Evolutionary conservation across 2,888 invertebrate genomes (phyloP).

Genomic region (Trachelus stipa): DNA sequence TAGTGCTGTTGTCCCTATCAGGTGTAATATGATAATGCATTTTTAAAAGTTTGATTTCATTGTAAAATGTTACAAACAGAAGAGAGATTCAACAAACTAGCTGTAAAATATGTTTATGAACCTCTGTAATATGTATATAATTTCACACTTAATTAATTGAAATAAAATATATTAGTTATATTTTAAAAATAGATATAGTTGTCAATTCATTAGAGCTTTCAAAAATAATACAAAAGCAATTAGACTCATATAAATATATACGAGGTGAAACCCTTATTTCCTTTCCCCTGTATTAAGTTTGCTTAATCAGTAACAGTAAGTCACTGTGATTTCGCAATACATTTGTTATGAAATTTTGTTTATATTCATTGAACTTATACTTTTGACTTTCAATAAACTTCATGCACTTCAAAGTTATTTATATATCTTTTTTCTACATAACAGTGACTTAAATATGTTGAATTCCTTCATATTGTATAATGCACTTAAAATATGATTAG

Average conservation of each 20-base stretch:
- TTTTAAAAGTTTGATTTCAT: not conserved
- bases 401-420: not conserved
- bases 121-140: not conserved
- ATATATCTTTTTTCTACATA: not conserved
- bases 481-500: not conserved
- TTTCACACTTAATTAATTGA: not conserved
- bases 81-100: not conserved
- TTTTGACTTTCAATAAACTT: not conserved
- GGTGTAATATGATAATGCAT: not conserved
- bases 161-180: not conserved
- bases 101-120: constrained; percentile 16
- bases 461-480: not conserved
- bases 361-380: not conserved
- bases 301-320: not conserved
- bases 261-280: not conserved
- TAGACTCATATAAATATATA: not conserved
- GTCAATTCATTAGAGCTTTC: not conserved
- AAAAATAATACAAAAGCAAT: not conserved
- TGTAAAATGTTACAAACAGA: not conserved
- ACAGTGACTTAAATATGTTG: not conserved
- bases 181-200: not conserved
- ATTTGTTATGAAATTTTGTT: not conserved
- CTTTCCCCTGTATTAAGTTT: not conserved
- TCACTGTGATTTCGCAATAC: not conserved
- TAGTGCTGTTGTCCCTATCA: not conserved